These are phyloP conservation scores for Choloepus didactylus DNA, from an alignment of 2,797 vertebrate species.

Conservation along the genomic window DNA sequence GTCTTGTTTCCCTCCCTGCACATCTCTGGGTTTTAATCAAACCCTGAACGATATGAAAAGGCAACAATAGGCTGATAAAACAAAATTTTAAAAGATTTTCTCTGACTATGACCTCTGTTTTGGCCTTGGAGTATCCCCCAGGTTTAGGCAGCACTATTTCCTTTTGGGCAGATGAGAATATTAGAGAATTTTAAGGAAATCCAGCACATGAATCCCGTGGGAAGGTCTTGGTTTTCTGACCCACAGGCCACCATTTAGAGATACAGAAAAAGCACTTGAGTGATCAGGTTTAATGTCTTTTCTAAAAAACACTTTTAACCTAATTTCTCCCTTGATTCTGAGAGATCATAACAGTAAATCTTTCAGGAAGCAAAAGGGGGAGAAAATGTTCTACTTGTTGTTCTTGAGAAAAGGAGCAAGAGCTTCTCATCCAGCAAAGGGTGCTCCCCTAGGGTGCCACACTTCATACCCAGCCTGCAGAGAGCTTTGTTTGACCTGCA, in stretches of 20 bases:
- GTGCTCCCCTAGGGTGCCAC: fast-evolving
- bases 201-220: not conserved
- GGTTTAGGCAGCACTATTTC: not conserved
- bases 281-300: conserved; percentile 30
- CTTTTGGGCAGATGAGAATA: not conserved
- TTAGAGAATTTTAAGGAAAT: conserved; percentile 33
- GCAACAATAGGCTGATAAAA: conserved; percentile 16
- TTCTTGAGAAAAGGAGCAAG: not conserved
- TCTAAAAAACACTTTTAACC: conserved; percentile 57
- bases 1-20: not conserved
- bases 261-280: not conserved
- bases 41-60: conserved; percentile 31
- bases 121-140: not conserved
- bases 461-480: fast-evolving
- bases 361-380: not conserved
- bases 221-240: conserved; percentile 10
- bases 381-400: not conserved
- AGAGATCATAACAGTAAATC: conserved; percentile 34
- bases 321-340: conserved; percentile 4
- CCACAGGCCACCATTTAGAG: not conserved
- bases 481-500: not conserved
- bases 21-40: conserved; percentile 60
- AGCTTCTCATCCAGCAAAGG: not conserved
- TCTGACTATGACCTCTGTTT: not conserved
- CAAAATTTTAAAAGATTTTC: not conserved